Base-by-base conservation (phyloP, 2,888 invertebrate genomes). In the Polietes domitor region DNA sequence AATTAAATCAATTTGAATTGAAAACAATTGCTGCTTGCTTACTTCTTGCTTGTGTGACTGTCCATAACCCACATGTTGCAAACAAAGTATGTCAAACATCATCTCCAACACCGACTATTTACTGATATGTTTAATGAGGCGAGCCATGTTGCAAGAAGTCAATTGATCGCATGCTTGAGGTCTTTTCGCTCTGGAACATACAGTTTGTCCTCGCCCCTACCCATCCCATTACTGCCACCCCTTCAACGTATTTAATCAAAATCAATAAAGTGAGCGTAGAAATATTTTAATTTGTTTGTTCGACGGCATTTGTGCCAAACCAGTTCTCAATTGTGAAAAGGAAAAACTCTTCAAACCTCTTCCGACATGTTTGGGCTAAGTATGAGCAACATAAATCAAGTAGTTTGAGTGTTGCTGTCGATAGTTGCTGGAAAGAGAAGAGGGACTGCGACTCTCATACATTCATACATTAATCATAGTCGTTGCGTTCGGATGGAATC, bases 1-100 rank as follows among this genome's bases (percentile, higher is more conserved):
- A 78, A 84, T 75, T 76, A 65, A 80, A 82, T 85, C 70, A 85
- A 85, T 75, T 85, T 82, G 68, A 72, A 79, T 32, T 58, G 71
- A 74, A 53, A 77, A 74, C 53, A 70, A 78, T 74, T 32, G 55
- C 32, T 28, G 9, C 2, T 28, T 12, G 61, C 15, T 28, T 15
- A 3, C 50, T 2, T 53, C 19, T 17, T 9, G 55, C 15, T 26
- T 26, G 58, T 65, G 41, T 65, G 37, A 41, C 63, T 32, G 65
- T 21, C 19, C 65, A 5, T 19, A 65, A 37, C 65, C 65, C 65
- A 41, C 65, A 65, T 17, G 65, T 65, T 65, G 65, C 12, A 19
- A 65, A 19, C 65, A 19, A 65, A 65, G 37, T 65, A 41, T 65
- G 65, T 37, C 65, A 65, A 41, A 58, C 58, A 24, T 58, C 58